A percentile compares a stretch with the other conserved stretches of the same genome.
phyloP scores from a whole-genome alignment of 2,113 vertebrate species.

The Lophius piscatorius region DNA sequence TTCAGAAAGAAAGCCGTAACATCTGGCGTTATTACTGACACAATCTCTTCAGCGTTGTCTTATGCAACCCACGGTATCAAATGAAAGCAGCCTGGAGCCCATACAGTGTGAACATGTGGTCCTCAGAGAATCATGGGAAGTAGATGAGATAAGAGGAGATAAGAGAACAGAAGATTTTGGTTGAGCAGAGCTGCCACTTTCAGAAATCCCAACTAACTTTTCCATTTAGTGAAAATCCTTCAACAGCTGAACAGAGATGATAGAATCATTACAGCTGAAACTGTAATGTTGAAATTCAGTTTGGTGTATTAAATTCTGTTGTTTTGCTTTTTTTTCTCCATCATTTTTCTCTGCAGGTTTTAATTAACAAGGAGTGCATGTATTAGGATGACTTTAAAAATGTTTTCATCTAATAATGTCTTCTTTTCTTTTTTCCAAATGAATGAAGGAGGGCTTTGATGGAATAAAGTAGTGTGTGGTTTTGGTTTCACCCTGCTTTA shows the following conservation, averaged over 20 bases:
- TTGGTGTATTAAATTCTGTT: no score
- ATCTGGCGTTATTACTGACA: slow-evolving; percentile 51
- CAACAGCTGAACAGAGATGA: background rate
- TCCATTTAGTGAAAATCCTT: slow-evolving; percentile 4
- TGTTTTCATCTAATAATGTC: background rate
- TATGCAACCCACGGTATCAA: slow-evolving; percentile 29
- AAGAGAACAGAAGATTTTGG: slow-evolving; percentile 27
- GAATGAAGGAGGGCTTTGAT: background rate
- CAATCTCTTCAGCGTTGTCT: slow-evolving; percentile 22
- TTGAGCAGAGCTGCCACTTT: slow-evolving; percentile 18
- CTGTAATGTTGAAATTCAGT: background rate
- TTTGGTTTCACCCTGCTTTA: slow-evolving; percentile 47
- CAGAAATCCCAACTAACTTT: slow-evolving; percentile 5
- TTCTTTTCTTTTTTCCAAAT: background rate
- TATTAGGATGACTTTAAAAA: no score
- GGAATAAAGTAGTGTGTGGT: background rate
- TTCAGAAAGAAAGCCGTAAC: slow-evolving; percentile 55
- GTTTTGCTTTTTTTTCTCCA: no score
- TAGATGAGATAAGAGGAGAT: slow-evolving; percentile 43
- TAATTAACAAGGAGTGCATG: no score
- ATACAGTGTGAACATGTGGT: slow-evolving; percentile 55
- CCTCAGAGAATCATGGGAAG: slow-evolving; percentile 48
- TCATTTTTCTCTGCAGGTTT: no score
- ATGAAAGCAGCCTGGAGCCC: slow-evolving; percentile 48
- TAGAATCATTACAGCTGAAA: background rate